Percentiles rank a stretch among this genome's conserved stretches.
Evolutionary conservation across 2,888 invertebrate species (phyloP).

Genomic region (Cantharis rustica): DNA sequence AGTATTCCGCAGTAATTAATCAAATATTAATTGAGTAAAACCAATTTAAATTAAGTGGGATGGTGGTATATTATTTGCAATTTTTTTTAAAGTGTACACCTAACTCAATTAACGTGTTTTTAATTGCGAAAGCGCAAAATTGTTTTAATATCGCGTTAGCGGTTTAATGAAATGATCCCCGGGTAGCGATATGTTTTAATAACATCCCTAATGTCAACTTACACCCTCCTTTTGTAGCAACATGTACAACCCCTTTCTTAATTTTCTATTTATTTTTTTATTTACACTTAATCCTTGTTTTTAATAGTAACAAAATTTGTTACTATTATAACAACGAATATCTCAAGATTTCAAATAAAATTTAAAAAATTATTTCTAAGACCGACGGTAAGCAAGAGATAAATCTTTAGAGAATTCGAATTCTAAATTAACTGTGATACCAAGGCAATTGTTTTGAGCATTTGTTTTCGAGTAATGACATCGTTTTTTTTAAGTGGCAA

Average conservation of each 20-base stretch:
- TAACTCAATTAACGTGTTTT: constrained; percentile 44
- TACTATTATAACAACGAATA: not conserved
- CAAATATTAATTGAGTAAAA: not conserved
- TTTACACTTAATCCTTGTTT: constrained; percentile 3
- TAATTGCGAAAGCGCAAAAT: constrained; percentile 40
- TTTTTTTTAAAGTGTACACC: constrained; percentile 24
- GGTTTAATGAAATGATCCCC: constrained; percentile 40
- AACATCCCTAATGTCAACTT: constrained; percentile 38
- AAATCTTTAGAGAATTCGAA: too few species aligned
- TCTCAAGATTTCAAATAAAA: not conserved
- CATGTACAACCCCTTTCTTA: constrained; percentile 27
- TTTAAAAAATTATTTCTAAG: too few species aligned
- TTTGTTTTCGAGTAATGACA: too few species aligned
- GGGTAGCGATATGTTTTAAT: constrained; percentile 40
- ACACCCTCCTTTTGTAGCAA: constrained; percentile 16
- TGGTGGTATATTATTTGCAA: not conserved
- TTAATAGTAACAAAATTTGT: not conserved
- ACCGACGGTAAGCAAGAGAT: not conserved
- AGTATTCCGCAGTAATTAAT: not conserved
- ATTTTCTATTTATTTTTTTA: constrained; percentile 1
- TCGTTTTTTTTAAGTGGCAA: too few species aligned
- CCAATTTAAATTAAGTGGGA: not conserved
- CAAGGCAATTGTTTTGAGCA: too few species aligned
- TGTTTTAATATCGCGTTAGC: constrained; percentile 38
- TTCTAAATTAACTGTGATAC: too few species aligned